Evolutionary conservation across 64 coral and sea anemone genomes (phyloP), one percentile per base, ranked within the genome.

Genomic region (Porites lutea): DNA sequence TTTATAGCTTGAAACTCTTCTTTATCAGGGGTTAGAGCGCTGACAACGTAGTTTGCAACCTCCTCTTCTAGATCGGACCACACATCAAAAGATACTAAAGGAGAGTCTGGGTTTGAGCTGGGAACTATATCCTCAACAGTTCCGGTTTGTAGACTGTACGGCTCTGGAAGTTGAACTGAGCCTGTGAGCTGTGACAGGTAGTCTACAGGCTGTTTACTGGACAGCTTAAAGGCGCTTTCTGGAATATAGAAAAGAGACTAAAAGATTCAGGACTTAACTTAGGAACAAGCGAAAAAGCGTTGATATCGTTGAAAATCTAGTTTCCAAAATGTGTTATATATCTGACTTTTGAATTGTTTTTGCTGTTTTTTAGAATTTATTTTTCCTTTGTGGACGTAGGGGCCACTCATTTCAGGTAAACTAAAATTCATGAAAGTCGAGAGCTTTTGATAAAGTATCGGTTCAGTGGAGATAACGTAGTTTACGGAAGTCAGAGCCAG

Each of bases 51-150:
- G 62, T 94, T 89, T 19, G 83, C 59, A 16, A 94, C 82, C 51
- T 94, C 95, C 45, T 88, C 88, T 79, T 94, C 92, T 19, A 94
- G 75, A 72, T 94, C 88, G 82, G 88, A 90, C 95, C 95, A 97
- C 45, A 94, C 60, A 23, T 94, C 92, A 20, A 90, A 94, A 12
- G 69, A 88, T 4, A 81, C 63, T 0, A 91, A 18, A 23, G 95
- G 95, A 37, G 95, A 97, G 51, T 97, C 92, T 65, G 95, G 95
- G 22, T 97, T 97, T 5, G 95, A 97, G 72, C 95, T 97, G 16
- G 92, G 95, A n/a, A 97, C 91, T 63, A 97, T 59, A 13, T 97
- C 92, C 27, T 88, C 83, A 63, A 48, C 83, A 52, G 61, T 67
- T n/a, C n/a, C 27, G 27, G 27, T 69, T 52, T 84, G 62, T 63